phyloP scores from a whole-genome alignment of 1,140 invertebrate species.

The Brachionus paranguensis region DNA sequence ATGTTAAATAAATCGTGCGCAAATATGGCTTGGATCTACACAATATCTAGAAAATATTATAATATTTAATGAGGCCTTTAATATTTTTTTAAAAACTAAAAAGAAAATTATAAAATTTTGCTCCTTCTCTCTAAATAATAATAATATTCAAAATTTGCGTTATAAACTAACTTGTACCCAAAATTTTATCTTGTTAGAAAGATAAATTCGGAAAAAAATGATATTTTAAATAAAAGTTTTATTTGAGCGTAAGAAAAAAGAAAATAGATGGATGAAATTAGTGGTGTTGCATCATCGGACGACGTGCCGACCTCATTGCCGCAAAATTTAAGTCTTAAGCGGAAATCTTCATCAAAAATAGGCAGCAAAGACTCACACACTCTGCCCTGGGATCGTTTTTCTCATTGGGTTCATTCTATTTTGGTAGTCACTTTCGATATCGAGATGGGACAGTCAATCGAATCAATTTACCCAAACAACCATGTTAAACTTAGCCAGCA shows the following conservation, averaged over 20 bases:
- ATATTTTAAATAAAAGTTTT: not conserved
- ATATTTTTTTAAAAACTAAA: not conserved
- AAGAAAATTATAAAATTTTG: not conserved
- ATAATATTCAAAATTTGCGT: not conserved
- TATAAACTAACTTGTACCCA: not conserved
- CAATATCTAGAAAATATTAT: not conserved
- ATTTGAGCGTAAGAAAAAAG: not conserved
- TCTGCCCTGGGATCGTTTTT: conserved; percentile 62
- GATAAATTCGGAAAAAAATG: not conserved
- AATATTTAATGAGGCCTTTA: not conserved
- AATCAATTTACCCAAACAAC: conserved; percentile 74
- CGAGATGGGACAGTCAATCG: conserved; percentile 90
- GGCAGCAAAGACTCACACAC: not conserved
- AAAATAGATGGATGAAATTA: not conserved
- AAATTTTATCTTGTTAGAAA: not conserved
- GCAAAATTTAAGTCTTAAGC: not conserved
- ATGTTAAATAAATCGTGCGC: not conserved
- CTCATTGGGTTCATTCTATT: conserved; percentile 90
- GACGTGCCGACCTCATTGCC: not conserved
- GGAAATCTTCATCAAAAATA: not conserved
- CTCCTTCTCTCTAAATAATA: not conserved
- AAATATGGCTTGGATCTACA: not conserved
- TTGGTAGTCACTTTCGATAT: conserved; percentile 97
- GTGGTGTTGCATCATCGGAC: not conserved
- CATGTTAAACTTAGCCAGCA: conserved; percentile 76